Base-by-base conservation (phyloP, 2,888 invertebrate species). In the Drymonia ruficornis region DNA sequence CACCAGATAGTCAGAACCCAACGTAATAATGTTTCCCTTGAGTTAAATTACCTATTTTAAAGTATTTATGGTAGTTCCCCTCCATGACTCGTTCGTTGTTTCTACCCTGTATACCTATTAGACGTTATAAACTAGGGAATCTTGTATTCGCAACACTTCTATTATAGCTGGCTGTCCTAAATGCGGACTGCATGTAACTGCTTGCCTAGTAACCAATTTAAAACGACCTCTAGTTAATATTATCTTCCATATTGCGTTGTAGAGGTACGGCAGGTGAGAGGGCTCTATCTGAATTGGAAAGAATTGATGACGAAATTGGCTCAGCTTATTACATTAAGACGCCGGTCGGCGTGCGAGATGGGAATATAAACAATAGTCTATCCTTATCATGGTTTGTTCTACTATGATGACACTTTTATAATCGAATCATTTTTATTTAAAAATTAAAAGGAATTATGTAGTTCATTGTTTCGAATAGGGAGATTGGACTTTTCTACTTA, bases 251-350 rank as follows among this genome's bases (percentile, higher is more conserved):
- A 1, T 19, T 23, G 34, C 38, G 0, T 3, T 40, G 13, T 8
- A 0, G 34, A 34, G 0, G n/a, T 2, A 55, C 29, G 38, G 51
- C 50, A 54, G 23, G 44, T 47, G 23, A 9, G 19, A 52, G 28
- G n/a, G 68, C 8, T 36, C 68, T 13, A 4, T 11, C 5, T 67
- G 68, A 59, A 61, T 15, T 66, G 53, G 57, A 19, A 58, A 53
- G 18, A 54, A 57, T 6, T 53, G 23, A 69, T 83, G 83, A 83
- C 70, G 82, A 80, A 83, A 83, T 67, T 52, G 47, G 52, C 44
- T 43, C 52, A 59, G 45, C 59, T 53, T 53, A 63, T 83, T 83
- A 73, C 83, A 73, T 66, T 72, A n/a, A 69, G 70, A 72, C 58
- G 59, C 66, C 68, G 63, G 61, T 57, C 68, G 56, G 63, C 55